Base-by-base conservation (phyloP, 2,888 invertebrate species). In the Alitta virens region DNA sequence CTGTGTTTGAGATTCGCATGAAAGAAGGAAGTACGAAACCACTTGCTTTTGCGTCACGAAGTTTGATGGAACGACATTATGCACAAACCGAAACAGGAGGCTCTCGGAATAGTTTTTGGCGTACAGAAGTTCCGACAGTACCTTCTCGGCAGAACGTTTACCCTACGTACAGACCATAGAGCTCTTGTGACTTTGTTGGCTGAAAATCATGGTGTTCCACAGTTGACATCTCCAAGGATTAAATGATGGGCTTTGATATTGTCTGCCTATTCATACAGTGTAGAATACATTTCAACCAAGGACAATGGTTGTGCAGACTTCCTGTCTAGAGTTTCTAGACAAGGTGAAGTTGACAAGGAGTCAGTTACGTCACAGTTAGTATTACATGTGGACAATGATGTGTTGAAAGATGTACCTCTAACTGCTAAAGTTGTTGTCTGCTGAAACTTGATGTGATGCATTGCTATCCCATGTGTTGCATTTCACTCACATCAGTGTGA, bases 41-140 rank as follows among this genome's bases (percentile, higher is more conserved):
- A 5, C 33, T 51, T 24, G 24, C 27, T 14, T 59, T 51, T 33
- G 59, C 59, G 24, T 59, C 59, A 21, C 18, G 38, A 21, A 24
- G 38, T 7, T 21, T 61, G 49, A 55, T 56, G 18, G 61, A 61
- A 33, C 14, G 46, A 12, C 55, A 56, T 21, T 61, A 61, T 25
- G 23, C 53, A 12, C 55, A 55, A 18, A 33, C 56, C 18, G 50
- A 61, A n/a, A 18, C 26, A 21, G 1, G 61, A 61, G 56, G 61
- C 21, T 1, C 25, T 61, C 18, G 56, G 16, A 23, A 56, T 56
- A 0, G 16, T 61, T 14, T 61, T 50, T 18, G 56, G 61, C 14
- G 27, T 56, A 9, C 43, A 61, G 50, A 18, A 42, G 23, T 43
- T 56, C 18, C 24, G 55, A 24, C 16, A 46, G 3, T 56, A 23